These are phyloP conservation scores for Sinosuthora webbiana DNA, from an alignment of 2,113 vertebrate species.

Conservation along the genomic window DNA sequence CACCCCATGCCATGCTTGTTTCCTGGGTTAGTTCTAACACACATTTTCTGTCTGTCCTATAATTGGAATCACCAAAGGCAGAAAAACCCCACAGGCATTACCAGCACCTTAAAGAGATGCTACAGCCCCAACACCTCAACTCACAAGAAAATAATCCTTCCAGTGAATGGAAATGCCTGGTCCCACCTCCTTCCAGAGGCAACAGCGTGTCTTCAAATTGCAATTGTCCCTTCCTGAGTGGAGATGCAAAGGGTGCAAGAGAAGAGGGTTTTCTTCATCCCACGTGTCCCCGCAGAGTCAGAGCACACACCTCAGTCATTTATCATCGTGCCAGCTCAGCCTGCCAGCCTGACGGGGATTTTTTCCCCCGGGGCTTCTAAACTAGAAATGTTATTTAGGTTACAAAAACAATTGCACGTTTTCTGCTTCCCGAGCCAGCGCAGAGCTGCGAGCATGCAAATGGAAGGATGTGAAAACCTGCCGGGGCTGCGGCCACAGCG, in stretches of 20 bases:
- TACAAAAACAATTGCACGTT: slow-evolving; percentile 42
- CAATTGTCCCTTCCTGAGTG: not conserved
- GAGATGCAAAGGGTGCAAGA: not conserved
- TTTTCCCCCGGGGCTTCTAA: slow-evolving; percentile 10
- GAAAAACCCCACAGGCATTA: not conserved
- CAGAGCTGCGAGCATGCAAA: not conserved
- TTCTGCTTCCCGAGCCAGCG: not conserved
- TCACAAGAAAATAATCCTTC: not conserved
- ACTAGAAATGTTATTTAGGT: slow-evolving; percentile 46
- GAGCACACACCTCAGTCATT: slow-evolving; percentile 49
- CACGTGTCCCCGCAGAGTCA: not conserved
- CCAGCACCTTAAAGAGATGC: not conserved
- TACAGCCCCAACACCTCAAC: not conserved
- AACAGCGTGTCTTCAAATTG: not conserved
- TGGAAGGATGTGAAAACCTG: not conserved
- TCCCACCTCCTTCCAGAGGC: not conserved
- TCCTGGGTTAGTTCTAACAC: not conserved
- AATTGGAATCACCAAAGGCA: not conserved
- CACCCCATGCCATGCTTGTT: not conserved
- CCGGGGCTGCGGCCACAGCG: not conserved
- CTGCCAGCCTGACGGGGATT: slow-evolving; percentile 45
- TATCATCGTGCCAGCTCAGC: slow-evolving; percentile 36
- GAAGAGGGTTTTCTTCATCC: slow-evolving; percentile 6
- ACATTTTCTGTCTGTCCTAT: not conserved
- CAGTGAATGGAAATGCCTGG: not conserved